A percentile compares a stretch with the other conserved stretches of the same genome.
Evolutionary conservation across 2,888 invertebrate species (phyloP).

Genomic region (Aproaerema taeniolella): DNA sequence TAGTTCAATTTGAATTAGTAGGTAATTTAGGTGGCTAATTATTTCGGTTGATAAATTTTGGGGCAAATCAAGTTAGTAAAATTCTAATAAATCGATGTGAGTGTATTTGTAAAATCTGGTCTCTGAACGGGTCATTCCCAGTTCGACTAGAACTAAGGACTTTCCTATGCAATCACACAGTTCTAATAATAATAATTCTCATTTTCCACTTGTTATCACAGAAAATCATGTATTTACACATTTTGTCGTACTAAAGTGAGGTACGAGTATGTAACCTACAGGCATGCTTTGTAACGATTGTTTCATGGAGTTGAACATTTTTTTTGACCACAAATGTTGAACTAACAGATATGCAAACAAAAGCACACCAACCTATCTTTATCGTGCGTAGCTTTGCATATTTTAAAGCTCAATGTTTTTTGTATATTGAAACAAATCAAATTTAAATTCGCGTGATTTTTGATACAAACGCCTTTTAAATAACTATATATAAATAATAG

Average conservation of each 20-base stretch:
- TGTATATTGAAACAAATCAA: neutral
- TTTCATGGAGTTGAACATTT: conserved; percentile 43
- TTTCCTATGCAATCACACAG: conserved; percentile 73
- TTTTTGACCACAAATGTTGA: no score
- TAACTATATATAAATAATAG: no score
- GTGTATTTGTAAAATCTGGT: no score
- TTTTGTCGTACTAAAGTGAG: conserved; percentile 71
- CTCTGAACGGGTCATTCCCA: conserved; percentile 27
- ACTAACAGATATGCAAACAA: no score
- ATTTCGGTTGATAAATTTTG: no score
- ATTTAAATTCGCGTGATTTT: neutral
- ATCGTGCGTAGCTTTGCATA: conserved; percentile 22
- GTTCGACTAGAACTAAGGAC: conserved; percentile 59
- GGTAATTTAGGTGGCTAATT: no score
- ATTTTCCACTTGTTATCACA: conserved; percentile 76
- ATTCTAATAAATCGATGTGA: no score
- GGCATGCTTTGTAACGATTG: conserved; percentile 62
- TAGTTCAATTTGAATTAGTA: no score
- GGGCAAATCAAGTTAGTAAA: no score
- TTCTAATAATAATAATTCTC: conserved; percentile 69
- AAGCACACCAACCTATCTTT: no score
- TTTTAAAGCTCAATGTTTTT: neutral
- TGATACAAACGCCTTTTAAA: neutral
- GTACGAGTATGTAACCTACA: conserved; percentile 65
- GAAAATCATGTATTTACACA: conserved; percentile 78